These are phyloP conservation scores for Phragmatobia fuliginosa DNA, from an alignment of 2,888 invertebrate species.

Conservation along the genomic window DNA sequence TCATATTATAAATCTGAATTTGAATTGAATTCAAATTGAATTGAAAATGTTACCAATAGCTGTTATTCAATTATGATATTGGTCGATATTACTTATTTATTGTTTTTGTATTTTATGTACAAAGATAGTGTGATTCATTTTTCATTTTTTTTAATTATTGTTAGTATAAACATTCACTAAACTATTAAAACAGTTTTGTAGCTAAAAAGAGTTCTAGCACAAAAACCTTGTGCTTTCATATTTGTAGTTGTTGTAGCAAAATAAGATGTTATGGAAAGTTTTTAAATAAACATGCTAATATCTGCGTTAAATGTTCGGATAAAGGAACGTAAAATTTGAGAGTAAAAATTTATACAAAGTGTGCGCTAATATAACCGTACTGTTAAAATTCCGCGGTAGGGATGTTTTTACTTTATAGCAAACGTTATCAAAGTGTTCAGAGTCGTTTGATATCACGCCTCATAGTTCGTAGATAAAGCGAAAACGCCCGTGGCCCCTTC, in stretches of 20 bases:
- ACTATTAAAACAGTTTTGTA: neutral
- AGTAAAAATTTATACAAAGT: constrained; percentile 6
- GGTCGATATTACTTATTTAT: neutral
- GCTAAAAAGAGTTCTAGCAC: neutral
- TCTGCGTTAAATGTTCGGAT: neutral
- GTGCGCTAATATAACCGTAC: constrained; percentile 16
- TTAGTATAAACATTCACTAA: neutral
- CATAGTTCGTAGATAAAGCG: constrained; percentile 29
- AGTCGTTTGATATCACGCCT: constrained; percentile 31
- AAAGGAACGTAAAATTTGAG: constrained; percentile 3
- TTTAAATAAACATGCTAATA: neutral
- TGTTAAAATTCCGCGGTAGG: constrained; percentile 18
- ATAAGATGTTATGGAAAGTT: neutral
- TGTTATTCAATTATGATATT: neutral
- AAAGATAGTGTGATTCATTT: neutral
- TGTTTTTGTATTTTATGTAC: no score
- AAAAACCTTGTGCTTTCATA: neutral
- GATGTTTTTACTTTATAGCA: constrained; percentile 8
- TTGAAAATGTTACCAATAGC: neutral
- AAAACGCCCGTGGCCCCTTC: constrained; percentile 28
- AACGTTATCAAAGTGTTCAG: constrained; percentile 13
- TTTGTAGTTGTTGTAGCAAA: neutral
- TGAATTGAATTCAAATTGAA: neutral
- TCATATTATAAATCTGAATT: neutral
- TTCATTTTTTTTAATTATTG: neutral